These are phyloP conservation scores for Noctua janthe DNA, from an alignment of 2,888 invertebrate genomes.

Conservation along the genomic window DNA sequence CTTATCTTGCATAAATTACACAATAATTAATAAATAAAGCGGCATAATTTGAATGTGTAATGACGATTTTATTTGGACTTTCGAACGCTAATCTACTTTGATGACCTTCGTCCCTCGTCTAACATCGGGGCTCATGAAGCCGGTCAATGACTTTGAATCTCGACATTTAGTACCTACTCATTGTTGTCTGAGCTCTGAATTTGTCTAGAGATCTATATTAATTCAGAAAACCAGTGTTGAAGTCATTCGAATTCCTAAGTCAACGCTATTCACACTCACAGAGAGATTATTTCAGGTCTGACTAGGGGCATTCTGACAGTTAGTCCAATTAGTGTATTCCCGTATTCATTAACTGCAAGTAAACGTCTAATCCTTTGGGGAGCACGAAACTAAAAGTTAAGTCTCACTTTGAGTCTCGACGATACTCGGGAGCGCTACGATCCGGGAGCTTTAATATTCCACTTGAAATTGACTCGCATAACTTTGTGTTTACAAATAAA, in stretches of 20 bases:
- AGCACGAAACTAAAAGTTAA: slow-evolving; percentile 68
- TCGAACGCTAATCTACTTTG: slow-evolving; percentile 9
- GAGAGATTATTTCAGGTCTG: neutral
- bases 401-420: slow-evolving; percentile 49
- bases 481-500: slow-evolving; percentile 58
- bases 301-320: slow-evolving; percentile 25
- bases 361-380: slow-evolving; percentile 60
- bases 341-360: slow-evolving; percentile 64
- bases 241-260: neutral
- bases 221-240: neutral
- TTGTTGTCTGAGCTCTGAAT: slow-evolving; percentile 36
- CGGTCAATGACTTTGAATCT: slow-evolving; percentile 53
- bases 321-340: slow-evolving; percentile 53
- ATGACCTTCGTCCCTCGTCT: slow-evolving; percentile 28
- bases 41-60: neutral
- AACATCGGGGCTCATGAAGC: slow-evolving; percentile 28
- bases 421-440: slow-evolving; percentile 34
- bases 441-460: slow-evolving; percentile 50
- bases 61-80: slow-evolving; percentile 14
- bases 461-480: slow-evolving; percentile 52
- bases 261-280: slow-evolving; percentile 1
- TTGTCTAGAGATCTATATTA: slow-evolving; percentile 15
- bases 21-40: slow-evolving; percentile 19
- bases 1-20: slow-evolving; percentile 27
- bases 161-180: slow-evolving; percentile 30